Percentiles rank a stretch among this genome's conserved stretches.
These are phyloP conservation scores for Shargacucullia verbasci DNA, from an alignment of 2,888 invertebrate genomes.

Conservation along the genomic window DNA sequence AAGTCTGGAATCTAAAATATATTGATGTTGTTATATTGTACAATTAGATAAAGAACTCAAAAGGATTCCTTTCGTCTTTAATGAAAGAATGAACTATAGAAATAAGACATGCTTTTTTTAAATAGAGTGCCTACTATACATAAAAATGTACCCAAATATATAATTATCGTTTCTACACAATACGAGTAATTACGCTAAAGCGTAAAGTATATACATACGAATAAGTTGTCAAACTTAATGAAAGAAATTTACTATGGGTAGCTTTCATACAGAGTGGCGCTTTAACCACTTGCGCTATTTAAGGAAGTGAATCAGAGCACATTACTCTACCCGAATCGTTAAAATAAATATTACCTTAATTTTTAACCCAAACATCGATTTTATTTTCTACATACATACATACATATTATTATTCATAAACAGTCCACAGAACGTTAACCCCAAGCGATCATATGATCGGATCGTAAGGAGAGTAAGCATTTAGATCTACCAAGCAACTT, in stretches of 20 bases:
- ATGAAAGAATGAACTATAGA: constrained; percentile 15
- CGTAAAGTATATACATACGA: constrained; percentile 41
- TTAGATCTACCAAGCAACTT: no score
- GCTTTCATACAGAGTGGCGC: no score
- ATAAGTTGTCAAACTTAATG: constrained; percentile 19
- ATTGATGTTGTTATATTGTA: constrained; percentile 10
- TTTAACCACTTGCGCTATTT: no score
- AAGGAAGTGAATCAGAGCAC: no score
- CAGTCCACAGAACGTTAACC: no score
- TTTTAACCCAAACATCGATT: no score
- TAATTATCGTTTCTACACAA: constrained; percentile 25
- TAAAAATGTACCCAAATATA: constrained; percentile 23
- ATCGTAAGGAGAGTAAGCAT: no score
- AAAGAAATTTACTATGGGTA: constrained; percentile 11
- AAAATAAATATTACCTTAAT: no score
- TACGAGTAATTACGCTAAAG: constrained; percentile 32
- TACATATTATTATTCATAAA: no score
- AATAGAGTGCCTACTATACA: constrained; percentile 41
- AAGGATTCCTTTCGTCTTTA: constrained; percentile 4
- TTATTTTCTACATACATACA: no score
- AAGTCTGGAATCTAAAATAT: constrained; percentile 5
- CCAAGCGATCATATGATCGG: no score
- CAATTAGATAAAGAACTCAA: constrained; percentile 14
- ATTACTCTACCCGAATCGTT: no score
- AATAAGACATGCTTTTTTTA: constrained; percentile 15